Evolutionary conservation across 2,888 invertebrate genomes (phyloP).

Genomic region (Marronus borbonicus): DNA sequence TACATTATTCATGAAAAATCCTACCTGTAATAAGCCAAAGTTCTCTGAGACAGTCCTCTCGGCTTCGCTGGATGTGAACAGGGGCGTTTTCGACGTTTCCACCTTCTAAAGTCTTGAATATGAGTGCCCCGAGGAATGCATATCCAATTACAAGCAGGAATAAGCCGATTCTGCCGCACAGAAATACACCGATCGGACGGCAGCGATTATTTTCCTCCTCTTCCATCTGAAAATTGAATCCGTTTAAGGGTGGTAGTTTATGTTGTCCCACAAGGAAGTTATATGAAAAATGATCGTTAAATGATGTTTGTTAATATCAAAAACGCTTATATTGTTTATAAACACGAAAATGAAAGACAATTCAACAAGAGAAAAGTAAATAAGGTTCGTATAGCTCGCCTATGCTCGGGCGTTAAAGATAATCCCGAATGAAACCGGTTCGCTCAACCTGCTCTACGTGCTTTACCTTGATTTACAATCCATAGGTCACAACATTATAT

Average conservation of each 20-base stretch:
- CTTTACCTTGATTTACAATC: too few species aligned
- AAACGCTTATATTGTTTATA: too few species aligned
- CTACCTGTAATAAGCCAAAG: slow-evolving; percentile 87
- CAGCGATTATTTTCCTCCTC: slow-evolving; percentile 55
- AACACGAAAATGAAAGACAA: too few species aligned
- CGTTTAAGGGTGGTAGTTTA: not conserved
- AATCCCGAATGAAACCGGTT: too few species aligned
- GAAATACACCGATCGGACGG: slow-evolving; percentile 64
- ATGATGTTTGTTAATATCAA: too few species aligned
- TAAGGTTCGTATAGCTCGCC: too few species aligned
- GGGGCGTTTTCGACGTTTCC: slow-evolving; percentile 61
- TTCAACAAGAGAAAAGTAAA: too few species aligned
- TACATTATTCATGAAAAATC: slow-evolving; percentile 57
- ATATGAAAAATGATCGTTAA: too few species aligned
- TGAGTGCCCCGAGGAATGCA: slow-evolving; percentile 67
- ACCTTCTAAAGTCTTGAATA: slow-evolving; percentile 67
- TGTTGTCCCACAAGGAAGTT: too few species aligned
- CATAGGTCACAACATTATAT: too few species aligned
- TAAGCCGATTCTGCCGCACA: slow-evolving; percentile 66
- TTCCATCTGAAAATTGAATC: slow-evolving; percentile 63
- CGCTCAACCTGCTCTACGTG: too few species aligned
- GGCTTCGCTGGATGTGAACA: slow-evolving; percentile 64
- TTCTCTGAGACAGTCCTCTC: slow-evolving; percentile 77
- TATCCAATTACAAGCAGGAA: slow-evolving; percentile 67
- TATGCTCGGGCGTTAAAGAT: too few species aligned